A percentile compares a stretch with the other conserved stretches of the same genome.
Evolutionary conservation across 2,888 invertebrate genomes (phyloP).

Genomic region (Platypus cylindrus): DNA sequence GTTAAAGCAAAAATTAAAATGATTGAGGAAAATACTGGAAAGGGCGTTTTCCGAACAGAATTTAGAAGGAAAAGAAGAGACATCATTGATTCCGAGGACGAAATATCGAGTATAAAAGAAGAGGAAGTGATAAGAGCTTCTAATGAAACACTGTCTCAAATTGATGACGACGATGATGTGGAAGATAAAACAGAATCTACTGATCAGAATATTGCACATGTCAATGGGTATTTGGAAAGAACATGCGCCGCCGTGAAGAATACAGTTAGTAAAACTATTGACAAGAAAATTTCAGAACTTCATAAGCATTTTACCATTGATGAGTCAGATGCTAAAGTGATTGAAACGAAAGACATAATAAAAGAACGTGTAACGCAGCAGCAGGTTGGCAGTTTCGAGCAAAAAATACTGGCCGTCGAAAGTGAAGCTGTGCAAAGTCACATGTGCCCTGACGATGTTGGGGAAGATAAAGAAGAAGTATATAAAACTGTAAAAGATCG

Average conservation of each 20-base stretch:
- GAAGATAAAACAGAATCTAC: constrained; percentile 23
- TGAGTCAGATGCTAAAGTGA: constrained; percentile 4
- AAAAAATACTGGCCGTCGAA: neutral
- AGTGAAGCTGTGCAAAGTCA: constrained; percentile 5
- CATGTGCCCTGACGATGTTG: constrained; percentile 7
- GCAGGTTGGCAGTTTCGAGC: neutral
- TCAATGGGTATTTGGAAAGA: constrained; percentile 15
- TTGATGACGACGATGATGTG: constrained; percentile 34
- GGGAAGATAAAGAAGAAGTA: constrained; percentile 19
- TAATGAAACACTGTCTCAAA: constrained; percentile 32
- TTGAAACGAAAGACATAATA: neutral
- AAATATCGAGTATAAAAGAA: constrained; percentile 35
- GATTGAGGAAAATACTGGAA: constrained; percentile 38
- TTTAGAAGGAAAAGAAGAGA: constrained; percentile 27
- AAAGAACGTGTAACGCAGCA: neutral
- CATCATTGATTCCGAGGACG: constrained; percentile 33
- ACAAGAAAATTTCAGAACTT: constrained; percentile 37
- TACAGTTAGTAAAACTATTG: constrained; percentile 31
- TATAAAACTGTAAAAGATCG: constrained; percentile 30
- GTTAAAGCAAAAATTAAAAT: constrained; percentile 43
- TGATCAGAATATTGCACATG: constrained; percentile 16
- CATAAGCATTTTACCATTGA: constrained; percentile 36
- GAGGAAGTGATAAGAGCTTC: constrained; percentile 31
- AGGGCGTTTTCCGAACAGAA: constrained; percentile 29
- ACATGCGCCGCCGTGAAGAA: constrained; percentile 16